Evolutionary conservation across 2,797 vertebrate genomes (phyloP).

Genomic region (Artibeus lituratus): DNA sequence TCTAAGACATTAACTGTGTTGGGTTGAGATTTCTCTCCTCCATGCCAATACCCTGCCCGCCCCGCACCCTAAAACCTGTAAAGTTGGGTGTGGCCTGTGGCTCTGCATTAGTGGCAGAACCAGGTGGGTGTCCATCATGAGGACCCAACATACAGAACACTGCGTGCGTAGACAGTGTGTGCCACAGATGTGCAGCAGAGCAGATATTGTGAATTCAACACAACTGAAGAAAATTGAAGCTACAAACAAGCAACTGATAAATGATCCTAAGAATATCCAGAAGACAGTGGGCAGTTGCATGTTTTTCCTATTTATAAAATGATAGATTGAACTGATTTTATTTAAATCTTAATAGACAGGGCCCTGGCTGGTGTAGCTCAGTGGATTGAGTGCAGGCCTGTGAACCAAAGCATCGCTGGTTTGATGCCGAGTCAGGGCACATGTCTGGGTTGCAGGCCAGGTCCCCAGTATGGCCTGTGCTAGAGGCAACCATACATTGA

Average conservation of each 20-base stretch:
- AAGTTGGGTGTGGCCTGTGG: not conserved
- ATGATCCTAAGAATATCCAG: not conserved
- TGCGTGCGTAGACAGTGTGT: not conserved
- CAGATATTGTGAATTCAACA: not conserved
- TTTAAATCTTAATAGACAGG: not conserved
- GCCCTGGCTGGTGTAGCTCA: too few relatives aligned
- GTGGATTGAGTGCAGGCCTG: too few relatives aligned
- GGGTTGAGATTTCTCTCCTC: not conserved
- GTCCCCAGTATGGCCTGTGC: too few relatives aligned
- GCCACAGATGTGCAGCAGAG: not conserved
- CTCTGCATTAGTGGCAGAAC: not conserved
- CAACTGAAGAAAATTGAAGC: not conserved
- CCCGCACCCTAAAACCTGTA: not conserved
- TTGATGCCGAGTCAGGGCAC: too few relatives aligned
- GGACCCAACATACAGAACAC: not conserved
- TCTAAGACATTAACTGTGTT: not conserved
- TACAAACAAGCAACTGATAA: not conserved
- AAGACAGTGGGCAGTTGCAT: not conserved
- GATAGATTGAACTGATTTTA: not conserved
- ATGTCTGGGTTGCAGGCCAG: too few relatives aligned
- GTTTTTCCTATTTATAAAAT: not conserved
- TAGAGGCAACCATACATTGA: too few relatives aligned
- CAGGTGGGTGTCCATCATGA: not conserved
- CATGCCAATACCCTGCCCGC: not conserved
- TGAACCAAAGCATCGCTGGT: too few relatives aligned